Base-by-base conservation (phyloP, 2,797 vertebrate genomes). In the Pseudochromis fuscus region DNA sequence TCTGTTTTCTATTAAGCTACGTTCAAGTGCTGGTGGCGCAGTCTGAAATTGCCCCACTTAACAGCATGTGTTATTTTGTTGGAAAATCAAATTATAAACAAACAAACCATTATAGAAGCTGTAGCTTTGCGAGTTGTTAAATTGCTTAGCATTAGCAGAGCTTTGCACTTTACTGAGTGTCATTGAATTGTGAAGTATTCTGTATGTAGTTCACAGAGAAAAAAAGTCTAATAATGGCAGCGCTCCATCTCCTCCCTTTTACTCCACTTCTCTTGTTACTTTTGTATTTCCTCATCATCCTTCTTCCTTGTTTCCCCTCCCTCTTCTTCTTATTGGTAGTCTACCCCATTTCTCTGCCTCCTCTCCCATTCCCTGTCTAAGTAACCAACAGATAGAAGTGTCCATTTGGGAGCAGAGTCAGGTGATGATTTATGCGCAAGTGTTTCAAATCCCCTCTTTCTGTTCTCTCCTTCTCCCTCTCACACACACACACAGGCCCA, bases 401-500 rank as follows among this genome's bases (percentile, higher is more conserved):
- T 83, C 67, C 77, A 68, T 83, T 74, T 80, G 64, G 73, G 79
- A 64, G 64, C 69, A 73, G 53, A 75, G 65, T 81, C 74, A 67
- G 48, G 49, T 67, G 45, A 76, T 78, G 70, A 87, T 85, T 88
- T 79, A 86, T 84, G 72, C 72, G 77, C 63, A 58, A 52, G 65
- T 67, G 53, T 81, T 46, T 84, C 25, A 68, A 80, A 76, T 79
- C 49, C 58, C 51, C 31, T 21, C n/a, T 57, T 46, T 56, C 48
- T 48, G 40, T 75, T 70, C 30, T 72, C 9, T 46, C 40, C 38
- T 30, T 64, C 53, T 40, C 56, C n/a, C 48, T 30, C 51, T 27
- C 48, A 31, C 46, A 72, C 42, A 65, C 53, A 45, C 12, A 28
- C 40, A 44, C 16, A 15, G 30, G 12, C 33, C 45, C 56, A 30